Evolutionary conservation across 2,113 vertebrate species (phyloP).

Genomic region (Phocoena phocoena): DNA sequence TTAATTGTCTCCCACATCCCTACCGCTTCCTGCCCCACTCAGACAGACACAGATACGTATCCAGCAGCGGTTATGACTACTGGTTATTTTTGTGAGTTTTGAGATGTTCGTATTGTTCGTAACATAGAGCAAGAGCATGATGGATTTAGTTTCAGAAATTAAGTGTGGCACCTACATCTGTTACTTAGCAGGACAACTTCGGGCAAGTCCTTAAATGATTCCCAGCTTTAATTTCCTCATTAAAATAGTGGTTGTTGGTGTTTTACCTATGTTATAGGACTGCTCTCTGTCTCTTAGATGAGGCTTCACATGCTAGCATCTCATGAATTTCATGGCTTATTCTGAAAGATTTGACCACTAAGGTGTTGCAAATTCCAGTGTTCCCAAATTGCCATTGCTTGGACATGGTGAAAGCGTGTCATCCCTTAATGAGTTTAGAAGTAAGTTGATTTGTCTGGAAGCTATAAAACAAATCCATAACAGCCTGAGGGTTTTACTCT

Average conservation of each 20-base stretch:
- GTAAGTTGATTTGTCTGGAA: background rate
- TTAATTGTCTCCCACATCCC: background rate
- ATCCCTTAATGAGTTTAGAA: background rate
- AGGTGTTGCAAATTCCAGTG: background rate
- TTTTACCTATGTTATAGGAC: background rate
- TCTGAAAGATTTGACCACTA: background rate
- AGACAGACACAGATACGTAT: background rate
- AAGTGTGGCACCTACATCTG: background rate
- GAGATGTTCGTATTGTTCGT: background rate
- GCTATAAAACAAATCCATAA: background rate
- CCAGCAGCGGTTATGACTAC: background rate
- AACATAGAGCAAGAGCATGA: background rate
- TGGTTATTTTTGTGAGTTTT: background rate
- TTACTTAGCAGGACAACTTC: background rate
- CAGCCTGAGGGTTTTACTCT: background rate
- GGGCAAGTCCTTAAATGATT: background rate
- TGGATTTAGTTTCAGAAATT: background rate
- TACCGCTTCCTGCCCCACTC: rapidly evolving
- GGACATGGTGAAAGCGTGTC: background rate
- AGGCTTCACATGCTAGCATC: background rate
- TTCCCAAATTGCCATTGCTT: background rate
- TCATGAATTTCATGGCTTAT: background rate
- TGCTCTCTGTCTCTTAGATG: background rate
- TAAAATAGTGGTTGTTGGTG: background rate
- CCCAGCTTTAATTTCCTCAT: background rate